Base-by-base conservation (phyloP, 1,140 invertebrate species). In the Drosophila sp. region DNA sequence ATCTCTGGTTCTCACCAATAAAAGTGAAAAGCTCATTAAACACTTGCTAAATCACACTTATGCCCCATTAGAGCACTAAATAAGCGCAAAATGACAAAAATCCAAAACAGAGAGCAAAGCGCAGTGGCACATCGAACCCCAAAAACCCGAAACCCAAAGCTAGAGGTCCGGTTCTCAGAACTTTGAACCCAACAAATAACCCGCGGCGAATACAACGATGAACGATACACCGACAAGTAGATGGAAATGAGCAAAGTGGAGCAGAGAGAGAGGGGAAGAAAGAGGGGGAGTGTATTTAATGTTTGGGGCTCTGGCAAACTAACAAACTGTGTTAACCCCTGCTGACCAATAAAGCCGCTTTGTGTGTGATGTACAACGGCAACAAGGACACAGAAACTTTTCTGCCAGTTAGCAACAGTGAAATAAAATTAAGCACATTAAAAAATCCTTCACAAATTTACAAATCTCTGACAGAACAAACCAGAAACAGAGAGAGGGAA, bases 401-500 rank as follows among this genome's bases (percentile, higher is more conserved):
- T 89, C 76, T 73, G 61, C 61, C 65, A 77, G 23, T 50, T 50
- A 77, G 68, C 70, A 87, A 83, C 80, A 89, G 61, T 70, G 79
- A 72, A 87, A 78, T 84, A 87, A 87, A 87, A 87, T 89, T 80
- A 83, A 83, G 77, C 76, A 89, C 83, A 87, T 87, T 87, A 89
- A 87, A 87, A 89, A 87, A 83, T 87, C 84, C 83, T 89, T 87
- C 84, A 74, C 83, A 87, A 87, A 89, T 87, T 87, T 87, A 87
- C 84, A 87, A 87, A 89, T 87, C 83, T 83, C 83, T 64, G 69
- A 66, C 10, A 33, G 58, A 76, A 73, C 62, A 74, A 75, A 76
- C 70, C 60, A 40, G 41, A 23, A 44, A n/a, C n/a, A 57, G 58
- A 70, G 55, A 69, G 62, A 58, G 54, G 38, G 57, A 58, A 35